A percentile compares a stretch with the other conserved stretches of the same genome.
phyloP scores from a whole-genome alignment of 2,113 vertebrate genomes.

The Alexandromys fortis region DNA sequence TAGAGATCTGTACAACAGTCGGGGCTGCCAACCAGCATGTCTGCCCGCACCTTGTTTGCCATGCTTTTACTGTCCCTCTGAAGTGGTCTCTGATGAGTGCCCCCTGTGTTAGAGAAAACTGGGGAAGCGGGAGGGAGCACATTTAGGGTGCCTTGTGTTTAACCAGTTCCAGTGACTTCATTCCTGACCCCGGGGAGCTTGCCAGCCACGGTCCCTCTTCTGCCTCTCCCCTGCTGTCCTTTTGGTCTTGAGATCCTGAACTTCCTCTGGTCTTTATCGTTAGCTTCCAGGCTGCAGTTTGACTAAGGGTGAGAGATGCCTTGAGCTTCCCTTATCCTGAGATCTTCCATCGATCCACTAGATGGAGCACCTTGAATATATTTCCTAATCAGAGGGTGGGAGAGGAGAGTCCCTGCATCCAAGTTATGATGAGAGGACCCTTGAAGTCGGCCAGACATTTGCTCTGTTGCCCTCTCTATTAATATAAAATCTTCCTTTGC shows the following conservation, averaged over 20 bases:
- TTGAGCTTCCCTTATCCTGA: constrained; percentile 34
- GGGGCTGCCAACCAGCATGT: background rate
- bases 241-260: background rate
- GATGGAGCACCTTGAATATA: constrained; percentile 78
- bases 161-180: background rate
- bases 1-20: background rate
- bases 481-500: background rate
- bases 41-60: background rate
- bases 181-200: background rate
- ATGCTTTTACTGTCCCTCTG: background rate
- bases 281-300: background rate
- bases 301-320: background rate
- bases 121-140: background rate
- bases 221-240: background rate
- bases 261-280: background rate
- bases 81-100: background rate
- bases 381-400: background rate
- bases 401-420: constrained; percentile 18
- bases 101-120: background rate
- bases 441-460: background rate
- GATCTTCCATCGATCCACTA: constrained; percentile 77
- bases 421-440: background rate
- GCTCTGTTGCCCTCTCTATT: background rate
- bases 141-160: constrained; percentile 5
- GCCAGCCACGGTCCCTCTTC: background rate